A percentile compares a stretch with the other conserved stretches of the same genome.
phyloP scores from a whole-genome alignment of 2,113 vertebrate genomes.

The Siniperca knerii region DNA sequence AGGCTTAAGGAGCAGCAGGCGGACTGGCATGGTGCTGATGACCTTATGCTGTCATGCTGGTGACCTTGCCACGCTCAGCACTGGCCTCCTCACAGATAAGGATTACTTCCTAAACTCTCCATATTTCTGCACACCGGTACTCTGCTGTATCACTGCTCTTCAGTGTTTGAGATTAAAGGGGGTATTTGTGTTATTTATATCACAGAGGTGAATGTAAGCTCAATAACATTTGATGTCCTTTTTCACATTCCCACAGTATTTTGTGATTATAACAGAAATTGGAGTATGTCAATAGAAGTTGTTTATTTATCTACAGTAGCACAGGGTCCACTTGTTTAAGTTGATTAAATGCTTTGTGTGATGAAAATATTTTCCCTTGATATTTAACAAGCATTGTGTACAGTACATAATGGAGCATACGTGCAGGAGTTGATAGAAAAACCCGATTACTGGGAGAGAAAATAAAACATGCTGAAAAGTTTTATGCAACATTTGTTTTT shows the following conservation, averaged over 20 bases:
- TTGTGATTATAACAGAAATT: slow-evolving; percentile 44
- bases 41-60: slow-evolving; percentile 69
- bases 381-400: slow-evolving; percentile 47
- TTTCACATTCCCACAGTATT: slow-evolving; percentile 5
- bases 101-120: slow-evolving; percentile 46
- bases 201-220: slow-evolving; percentile 25
- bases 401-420: slow-evolving; percentile 43
- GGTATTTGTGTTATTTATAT: slow-evolving; percentile 22
- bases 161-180: slow-evolving; percentile 26
- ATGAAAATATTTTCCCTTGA: slow-evolving; percentile 58
- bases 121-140: slow-evolving; percentile 29
- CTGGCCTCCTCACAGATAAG: slow-evolving; percentile 44
- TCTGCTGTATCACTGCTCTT: background rate
- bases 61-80: slow-evolving; percentile 70
- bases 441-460: slow-evolving; percentile 25
- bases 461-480: slow-evolving; percentile 15
- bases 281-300: slow-evolving; percentile 32
- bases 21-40: slow-evolving; percentile 66
- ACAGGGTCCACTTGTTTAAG: slow-evolving; percentile 43
- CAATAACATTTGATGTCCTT: slow-evolving; percentile 41
- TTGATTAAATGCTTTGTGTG: slow-evolving; percentile 63
- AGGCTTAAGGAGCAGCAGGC: slow-evolving; percentile 74
- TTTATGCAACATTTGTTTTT: slow-evolving; percentile 12
- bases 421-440: slow-evolving; percentile 37
- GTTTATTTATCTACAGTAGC: slow-evolving; percentile 48